Evolutionary conservation across 2,113 vertebrate species (phyloP), one percentile per base, ranked within the genome.

Genomic region (Galemys pyrenaicus): DNA sequence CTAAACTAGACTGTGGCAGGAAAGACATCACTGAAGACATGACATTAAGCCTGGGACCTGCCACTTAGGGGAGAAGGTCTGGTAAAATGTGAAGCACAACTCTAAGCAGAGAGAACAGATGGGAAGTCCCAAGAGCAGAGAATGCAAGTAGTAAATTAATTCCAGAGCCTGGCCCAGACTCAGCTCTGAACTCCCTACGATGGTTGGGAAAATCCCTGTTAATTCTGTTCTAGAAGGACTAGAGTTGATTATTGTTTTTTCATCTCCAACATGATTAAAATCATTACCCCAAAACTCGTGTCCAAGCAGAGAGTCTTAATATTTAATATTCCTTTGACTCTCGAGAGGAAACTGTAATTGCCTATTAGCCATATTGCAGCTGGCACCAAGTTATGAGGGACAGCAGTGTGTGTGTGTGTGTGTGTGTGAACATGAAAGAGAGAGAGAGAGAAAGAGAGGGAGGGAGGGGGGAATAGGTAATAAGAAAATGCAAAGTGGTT

Each of bases 291-390:
- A 65, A 49, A 32, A 22, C 93, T 82, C 44, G 64, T 5, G 58
- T 17, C 64, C 41, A n/a, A 19, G 89, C 64, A 15, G n/a, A 79
- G 24, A 44, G 74, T 74, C 71, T 83, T 82, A 85, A 46, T 94
- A 77, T 91, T 84, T 92, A 86, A 81, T 94, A 82, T 75, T 87
- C 73, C 26, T 16, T n/a, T 41, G 28, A 93, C n/a, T 75, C 44
- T 74, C 86, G 49, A 83, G 86, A 88, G 62, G 56, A 88, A 71
- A 67, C 56, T 65, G 0, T 51, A 64, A 89, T 77, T 85, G 44
- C 32, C 37, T 85, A 9, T 94, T 82, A 93, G 84, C 74, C 64
- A 32, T 64, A 60, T 54, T 70, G 32, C 81, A 89, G 87, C 67
- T 88, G 73, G 37, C 17, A 60, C 58, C 68, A 78, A 60, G 81